Conservation (phyloP, 2,113 vertebrate species). For the Bos indicus region DNA sequence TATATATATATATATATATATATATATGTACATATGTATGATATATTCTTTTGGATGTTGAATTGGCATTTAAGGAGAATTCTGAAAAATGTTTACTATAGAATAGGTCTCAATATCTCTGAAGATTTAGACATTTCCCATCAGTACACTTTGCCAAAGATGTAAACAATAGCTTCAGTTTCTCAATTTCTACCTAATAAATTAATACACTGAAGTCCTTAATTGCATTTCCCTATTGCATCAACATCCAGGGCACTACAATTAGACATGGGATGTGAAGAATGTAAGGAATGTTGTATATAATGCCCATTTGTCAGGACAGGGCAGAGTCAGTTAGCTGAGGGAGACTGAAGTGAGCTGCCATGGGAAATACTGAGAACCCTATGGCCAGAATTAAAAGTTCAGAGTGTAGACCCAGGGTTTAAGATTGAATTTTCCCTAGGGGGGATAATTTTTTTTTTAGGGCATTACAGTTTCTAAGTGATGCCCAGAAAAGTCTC, state of each 20-base stretch:
- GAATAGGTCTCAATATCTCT: background rate
- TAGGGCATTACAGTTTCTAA: background rate
- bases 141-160: background rate
- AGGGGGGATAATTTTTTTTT: too few species aligned
- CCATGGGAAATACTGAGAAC: background rate
- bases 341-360: background rate
- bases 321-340: background rate
- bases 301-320: background rate
- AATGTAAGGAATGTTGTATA: accelerated
- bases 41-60: background rate
- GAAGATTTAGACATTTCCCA: background rate
- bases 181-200: background rate
- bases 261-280: background rate
- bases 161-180: background rate
- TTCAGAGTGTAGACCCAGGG: background rate
- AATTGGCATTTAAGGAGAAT: background rate
- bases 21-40: background rate
- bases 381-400: background rate
- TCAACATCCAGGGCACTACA: background rate
- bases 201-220: background rate
- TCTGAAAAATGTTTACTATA: background rate
- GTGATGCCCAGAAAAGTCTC: background rate
- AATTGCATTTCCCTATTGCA: background rate
- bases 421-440: background rate
- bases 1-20: too few species aligned